Evolutionary conservation across 2,888 invertebrate genomes (phyloP).

Genomic region (Zelleria hepariella): DNA sequence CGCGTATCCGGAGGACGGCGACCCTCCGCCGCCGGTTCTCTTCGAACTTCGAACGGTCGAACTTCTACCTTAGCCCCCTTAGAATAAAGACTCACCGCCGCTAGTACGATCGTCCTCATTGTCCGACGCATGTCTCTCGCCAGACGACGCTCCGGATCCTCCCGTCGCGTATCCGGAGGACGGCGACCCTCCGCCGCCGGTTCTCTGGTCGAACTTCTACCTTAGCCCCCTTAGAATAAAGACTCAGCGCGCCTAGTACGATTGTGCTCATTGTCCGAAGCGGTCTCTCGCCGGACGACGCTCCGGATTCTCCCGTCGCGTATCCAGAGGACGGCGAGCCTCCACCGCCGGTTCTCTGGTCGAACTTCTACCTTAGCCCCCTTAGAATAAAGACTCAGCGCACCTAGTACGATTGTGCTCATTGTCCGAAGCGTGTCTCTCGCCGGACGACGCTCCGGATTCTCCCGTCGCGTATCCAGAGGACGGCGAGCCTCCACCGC

Average conservation of each 20-base stretch:
- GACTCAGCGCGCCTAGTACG: too few relatives aligned
- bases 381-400: too few relatives aligned
- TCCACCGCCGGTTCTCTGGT: neutral
- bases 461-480: too few relatives aligned
- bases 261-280: too few relatives aligned
- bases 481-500: too few relatives aligned
- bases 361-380: too few relatives aligned
- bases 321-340: constrained; percentile 49
- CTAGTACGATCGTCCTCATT: constrained; percentile 56
- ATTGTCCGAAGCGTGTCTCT: too few relatives aligned
- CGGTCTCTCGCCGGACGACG: constrained; percentile 65
- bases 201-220: too few relatives aligned
- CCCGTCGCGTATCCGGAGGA: constrained; percentile 48
- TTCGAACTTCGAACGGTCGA: too few relatives aligned
- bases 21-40: constrained; percentile 42
- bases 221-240: too few relatives aligned
- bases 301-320: constrained; percentile 49
- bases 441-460: too few relatives aligned
- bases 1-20: constrained; percentile 51
- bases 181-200: constrained; percentile 26
- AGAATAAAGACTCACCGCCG: neutral
- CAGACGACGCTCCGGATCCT: constrained; percentile 60
- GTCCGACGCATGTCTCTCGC: constrained; percentile 65
- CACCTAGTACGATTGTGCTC: too few relatives aligned
- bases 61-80: constrained; percentile 15